Evolutionary conservation across 2,888 invertebrate species (phyloP), one percentile per base, ranked within the genome.

Genomic region (Mellilla xanthometata): DNA sequence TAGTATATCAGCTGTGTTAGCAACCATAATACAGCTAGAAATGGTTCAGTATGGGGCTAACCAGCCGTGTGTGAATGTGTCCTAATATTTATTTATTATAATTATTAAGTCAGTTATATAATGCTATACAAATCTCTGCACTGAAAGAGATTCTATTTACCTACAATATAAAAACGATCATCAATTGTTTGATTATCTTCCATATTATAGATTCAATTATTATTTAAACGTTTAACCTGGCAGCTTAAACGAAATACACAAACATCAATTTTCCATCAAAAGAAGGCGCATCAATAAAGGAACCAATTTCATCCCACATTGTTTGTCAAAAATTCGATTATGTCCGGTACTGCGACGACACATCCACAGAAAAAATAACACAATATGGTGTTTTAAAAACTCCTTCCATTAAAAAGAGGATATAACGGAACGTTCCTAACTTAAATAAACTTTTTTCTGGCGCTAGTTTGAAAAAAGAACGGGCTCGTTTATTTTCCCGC

Each of bases 261-360:
- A 72, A 70, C 70, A 72, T 72, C 76, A 72, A 72, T 75, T 73
- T 66, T 69, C 24, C 53, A 65, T 58, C 51, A 50, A 68, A 69
- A 70, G 76, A 77, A 76, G 76, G 76, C 62, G 66, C 66, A 63
- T 67, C 69, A 68, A 83, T 79, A 83, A 79, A 78, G 71, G 71
- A 83, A 80, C 81, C 85, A 85, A 88, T 88, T 87, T 84, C 76
- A 82, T 72, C 73, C 68, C 58, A 71, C 74, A 86, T 83, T 87
- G 87, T 87, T 81, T 83, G 81, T 81, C 81, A 77, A 82, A 81
- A 85, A 83, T 78, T 86, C 81, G 80, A 88, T 87, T 87, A 81
- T 79, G 69, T 72, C 70, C 76, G 76, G 75, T 72, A 60, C 66
- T 68, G 61, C 65, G 74, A 77, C 68, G 81, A 81, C 76, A 79